Percentiles rank a stretch among this genome's conserved stretches.
Conservation (phyloP, 2,888 invertebrate species). For the Tolmerus cingulatus region DNA sequence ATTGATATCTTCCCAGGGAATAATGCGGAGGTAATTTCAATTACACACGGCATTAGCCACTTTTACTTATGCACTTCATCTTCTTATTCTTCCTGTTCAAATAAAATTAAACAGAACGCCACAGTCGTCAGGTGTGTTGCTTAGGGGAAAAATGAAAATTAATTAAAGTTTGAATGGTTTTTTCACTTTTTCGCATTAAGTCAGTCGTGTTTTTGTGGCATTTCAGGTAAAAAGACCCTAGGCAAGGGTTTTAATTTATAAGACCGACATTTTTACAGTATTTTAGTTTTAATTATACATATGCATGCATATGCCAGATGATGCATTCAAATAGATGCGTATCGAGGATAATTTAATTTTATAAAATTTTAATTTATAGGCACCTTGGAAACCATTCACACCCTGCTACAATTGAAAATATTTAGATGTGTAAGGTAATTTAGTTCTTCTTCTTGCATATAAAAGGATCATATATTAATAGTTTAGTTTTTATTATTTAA, state of each 20-base stretch:
- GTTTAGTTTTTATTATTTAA: background rate
- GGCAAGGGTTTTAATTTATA: too few relatives aligned
- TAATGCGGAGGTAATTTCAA: constrained; percentile 12
- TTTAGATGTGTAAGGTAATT: too few relatives aligned
- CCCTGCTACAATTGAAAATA: too few relatives aligned
- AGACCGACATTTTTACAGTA: background rate
- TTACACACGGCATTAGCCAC: background rate
- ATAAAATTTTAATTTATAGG: too few relatives aligned
- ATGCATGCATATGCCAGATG: too few relatives aligned
- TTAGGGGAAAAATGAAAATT: background rate
- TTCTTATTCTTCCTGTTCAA: background rate
- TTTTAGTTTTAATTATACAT: background rate
- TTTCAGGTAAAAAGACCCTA: background rate
- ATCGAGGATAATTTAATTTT: too few relatives aligned
- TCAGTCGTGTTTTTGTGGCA: background rate
- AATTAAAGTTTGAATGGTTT: background rate
- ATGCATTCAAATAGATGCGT: background rate
- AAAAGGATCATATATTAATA: too few relatives aligned
- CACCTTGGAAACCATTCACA: too few relatives aligned
- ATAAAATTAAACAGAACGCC: background rate
- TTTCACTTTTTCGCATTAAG: background rate
- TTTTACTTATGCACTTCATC: background rate
- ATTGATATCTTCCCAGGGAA: background rate
- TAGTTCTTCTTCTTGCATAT: too few relatives aligned
- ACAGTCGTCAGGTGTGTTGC: background rate